A percentile compares a stretch with the other conserved stretches of the same genome.
Evolutionary conservation across 2,113 vertebrate genomes (phyloP).

Genomic region (Otus sunia): DNA sequence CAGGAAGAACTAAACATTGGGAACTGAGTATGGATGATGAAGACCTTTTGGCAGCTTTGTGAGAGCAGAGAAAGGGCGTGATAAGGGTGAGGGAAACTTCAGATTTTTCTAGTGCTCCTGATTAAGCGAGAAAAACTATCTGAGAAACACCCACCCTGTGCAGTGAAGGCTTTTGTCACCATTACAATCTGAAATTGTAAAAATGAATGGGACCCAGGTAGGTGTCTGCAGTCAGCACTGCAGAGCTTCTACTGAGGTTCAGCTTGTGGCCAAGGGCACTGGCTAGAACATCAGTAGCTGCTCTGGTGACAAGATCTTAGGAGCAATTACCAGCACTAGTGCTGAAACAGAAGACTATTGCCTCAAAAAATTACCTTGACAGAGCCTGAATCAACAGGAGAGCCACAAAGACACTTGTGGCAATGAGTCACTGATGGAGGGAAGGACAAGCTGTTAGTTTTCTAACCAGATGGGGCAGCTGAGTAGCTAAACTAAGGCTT

Average conservation of each 20-base stretch:
- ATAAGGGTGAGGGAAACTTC: neutral
- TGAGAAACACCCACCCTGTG: neutral
- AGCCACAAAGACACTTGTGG: neutral
- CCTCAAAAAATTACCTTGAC: neutral
- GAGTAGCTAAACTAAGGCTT: neutral
- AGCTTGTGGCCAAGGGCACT: neutral
- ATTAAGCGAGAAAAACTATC: neutral
- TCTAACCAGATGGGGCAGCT: neutral
- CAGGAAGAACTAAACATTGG: neutral
- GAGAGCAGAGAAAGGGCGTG: neutral
- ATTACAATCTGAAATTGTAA: neutral
- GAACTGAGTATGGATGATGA: neutral
- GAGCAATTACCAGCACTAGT: neutral
- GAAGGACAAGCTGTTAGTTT: neutral
- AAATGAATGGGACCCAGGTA: neutral
- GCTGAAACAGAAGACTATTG: neutral
- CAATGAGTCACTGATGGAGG: neutral
- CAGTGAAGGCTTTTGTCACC: neutral
- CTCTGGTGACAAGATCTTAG: neutral
- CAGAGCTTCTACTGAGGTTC: neutral
- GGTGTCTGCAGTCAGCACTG: neutral
- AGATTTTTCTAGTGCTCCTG: neutral
- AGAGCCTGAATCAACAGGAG: neutral
- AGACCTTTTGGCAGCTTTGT: neutral
- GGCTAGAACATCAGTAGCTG: neutral